Evolutionary conservation across 2,797 vertebrate genomes (phyloP).

Genomic region (Myotis pilosus): DNA sequence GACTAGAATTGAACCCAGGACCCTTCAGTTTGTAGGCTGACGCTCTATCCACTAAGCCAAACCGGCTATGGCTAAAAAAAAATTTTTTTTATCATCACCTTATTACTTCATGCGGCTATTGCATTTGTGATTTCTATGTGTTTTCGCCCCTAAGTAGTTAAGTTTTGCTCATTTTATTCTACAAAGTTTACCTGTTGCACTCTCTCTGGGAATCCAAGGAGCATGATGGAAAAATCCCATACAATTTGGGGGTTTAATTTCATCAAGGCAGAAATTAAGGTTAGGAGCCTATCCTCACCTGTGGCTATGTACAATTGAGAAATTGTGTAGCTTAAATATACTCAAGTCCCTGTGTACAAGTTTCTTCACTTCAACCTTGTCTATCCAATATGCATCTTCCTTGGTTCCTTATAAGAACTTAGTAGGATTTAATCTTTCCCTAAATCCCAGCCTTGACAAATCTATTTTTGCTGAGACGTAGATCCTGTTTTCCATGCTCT

Average conservation of each 20-base stretch:
- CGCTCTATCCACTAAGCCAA: no score
- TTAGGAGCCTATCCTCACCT: not conserved
- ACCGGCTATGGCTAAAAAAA: no score
- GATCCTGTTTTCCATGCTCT: not conserved
- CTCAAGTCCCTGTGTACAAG: not conserved
- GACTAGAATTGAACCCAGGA: no score
- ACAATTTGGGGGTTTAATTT: not conserved
- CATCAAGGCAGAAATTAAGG: not conserved
- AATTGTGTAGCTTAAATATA: not conserved
- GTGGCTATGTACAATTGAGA: accelerated
- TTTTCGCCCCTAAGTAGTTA: not conserved
- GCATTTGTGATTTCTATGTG: not conserved
- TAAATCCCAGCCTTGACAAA: not conserved
- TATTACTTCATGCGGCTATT: not conserved
- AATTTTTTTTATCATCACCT: not conserved
- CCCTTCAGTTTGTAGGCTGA: no score
- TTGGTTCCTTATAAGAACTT: not conserved
- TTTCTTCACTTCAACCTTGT: not conserved
- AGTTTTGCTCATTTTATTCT: not conserved
- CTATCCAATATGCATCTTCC: not conserved
- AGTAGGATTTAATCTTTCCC: not conserved
- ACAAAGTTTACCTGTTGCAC: not conserved
- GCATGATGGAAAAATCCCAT: not conserved
- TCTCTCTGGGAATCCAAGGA: not conserved
- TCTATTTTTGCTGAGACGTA: not conserved